These are phyloP conservation scores for Intellagama lesueurii DNA, from an alignment of 2,797 vertebrate genomes.

Conservation along the genomic window DNA sequence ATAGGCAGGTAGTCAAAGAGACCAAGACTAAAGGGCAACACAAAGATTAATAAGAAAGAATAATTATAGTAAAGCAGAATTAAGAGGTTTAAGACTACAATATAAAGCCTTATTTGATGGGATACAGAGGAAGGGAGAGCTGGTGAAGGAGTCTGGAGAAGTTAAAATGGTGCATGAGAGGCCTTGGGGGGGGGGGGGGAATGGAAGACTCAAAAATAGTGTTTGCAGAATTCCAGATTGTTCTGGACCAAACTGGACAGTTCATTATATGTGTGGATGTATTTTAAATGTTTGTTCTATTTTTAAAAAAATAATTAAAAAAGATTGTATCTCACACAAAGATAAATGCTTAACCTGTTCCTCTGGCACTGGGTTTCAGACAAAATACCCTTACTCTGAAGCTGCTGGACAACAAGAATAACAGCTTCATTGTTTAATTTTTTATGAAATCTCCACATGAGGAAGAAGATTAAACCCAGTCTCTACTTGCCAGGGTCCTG, in stretches of 20 bases:
- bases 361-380: not conserved
- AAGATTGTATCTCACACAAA: not conserved
- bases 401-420: too few species aligned
- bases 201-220: not conserved
- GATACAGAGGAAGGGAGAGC: conserved; percentile 14
- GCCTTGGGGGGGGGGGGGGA: too few species aligned
- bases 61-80: conserved; percentile 25
- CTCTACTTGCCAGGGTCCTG: too few species aligned
- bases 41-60: not conserved
- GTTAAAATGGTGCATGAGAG: not conserved
- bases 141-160: not conserved
- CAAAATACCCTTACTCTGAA: too few species aligned
- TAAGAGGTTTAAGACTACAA: conserved; percentile 16
- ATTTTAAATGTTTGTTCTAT: not conserved
- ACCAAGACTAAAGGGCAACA: not conserved
- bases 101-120: conserved; percentile 6
- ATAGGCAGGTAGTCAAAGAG: not conserved
- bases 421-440: not conserved
- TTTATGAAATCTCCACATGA: not conserved
- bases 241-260: not conserved
- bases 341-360: not conserved
- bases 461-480: not conserved
- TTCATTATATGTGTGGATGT: not conserved
- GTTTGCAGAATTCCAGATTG: not conserved
- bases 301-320: not conserved